phyloP scores from a whole-genome alignment of 1,140 invertebrate species.

The Chymomyza costata region DNA sequence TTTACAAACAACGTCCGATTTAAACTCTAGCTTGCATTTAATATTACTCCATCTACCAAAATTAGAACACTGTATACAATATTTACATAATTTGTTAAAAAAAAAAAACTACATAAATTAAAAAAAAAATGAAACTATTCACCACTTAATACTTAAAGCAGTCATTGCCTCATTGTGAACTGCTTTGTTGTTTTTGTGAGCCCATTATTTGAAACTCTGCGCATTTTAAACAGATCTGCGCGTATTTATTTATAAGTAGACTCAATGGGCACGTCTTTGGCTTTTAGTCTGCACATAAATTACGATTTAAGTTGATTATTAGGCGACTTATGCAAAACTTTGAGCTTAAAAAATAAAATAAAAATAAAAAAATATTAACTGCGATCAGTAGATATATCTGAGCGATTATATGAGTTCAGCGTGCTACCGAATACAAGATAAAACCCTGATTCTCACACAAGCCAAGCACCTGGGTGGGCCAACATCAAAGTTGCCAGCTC shows the following conservation, averaged over 20 bases:
- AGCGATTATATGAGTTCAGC: slow-evolving; percentile 54
- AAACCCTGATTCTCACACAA: no score
- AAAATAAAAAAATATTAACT: slow-evolving; percentile 5
- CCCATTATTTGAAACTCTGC: not conserved
- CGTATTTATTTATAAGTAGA: not conserved
- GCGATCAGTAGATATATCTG: slow-evolving; percentile 56
- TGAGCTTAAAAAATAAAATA: slow-evolving; percentile 11
- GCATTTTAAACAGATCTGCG: not conserved
- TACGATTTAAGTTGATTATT: slow-evolving; percentile 70
- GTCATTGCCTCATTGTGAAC: slow-evolving; percentile 58
- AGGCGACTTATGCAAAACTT: slow-evolving; percentile 60
- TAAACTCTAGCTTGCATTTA: no score
- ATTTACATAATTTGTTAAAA: no score
- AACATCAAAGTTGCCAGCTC: no score
- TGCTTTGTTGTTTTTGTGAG: slow-evolving; percentile 37
- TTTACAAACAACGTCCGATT: no score
- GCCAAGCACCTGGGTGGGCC: no score
- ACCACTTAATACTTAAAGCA: slow-evolving; percentile 72
- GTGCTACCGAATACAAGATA: slow-evolving; percentile 7
- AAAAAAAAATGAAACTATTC: no score
- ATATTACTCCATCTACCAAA: no score
- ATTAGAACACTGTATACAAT: no score
- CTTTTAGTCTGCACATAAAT: slow-evolving; percentile 47
- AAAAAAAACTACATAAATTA: no score
- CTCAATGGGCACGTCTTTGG: not conserved